Base-by-base conservation (phyloP, 1,140 invertebrate species). In the Drosophila bifasciata region DNA sequence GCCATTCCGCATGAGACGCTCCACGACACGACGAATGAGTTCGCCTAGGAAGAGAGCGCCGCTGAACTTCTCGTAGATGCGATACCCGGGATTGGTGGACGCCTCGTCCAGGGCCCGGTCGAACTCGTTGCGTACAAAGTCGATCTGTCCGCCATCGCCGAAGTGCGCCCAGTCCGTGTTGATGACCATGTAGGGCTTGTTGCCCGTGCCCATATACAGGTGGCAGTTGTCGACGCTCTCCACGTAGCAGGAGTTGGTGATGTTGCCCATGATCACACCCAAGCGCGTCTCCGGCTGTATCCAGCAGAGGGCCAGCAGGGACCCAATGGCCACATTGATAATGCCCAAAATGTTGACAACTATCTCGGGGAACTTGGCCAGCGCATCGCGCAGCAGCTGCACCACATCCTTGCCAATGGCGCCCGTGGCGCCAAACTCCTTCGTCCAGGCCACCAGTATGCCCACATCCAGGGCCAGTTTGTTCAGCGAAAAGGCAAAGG, bases 131-230 rank as follows among this genome's bases (percentile, higher is more conserved):
- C 94, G 92, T 0, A 99, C 92, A 79, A 97, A 97, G 84, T 98
- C 97, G 17, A 99, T 89, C 15, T 93, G 93, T 0, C 97, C 97
- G 64, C 96, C 95, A 80, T 98, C 96, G 0, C 98, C 98, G 88
- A 99, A 99, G 5, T 97, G 98, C 28, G 98, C 98, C 97, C 97
- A 99, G 92, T 99, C 98, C 1, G 96, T 97, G 90, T 99, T 99
- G 58, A 99, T 96, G 19, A 99, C 93, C 76, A 99, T 96, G 21
- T 95, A 90, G 0, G 67, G 15, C 0, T 32, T 41, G 0, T 94
- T 93, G 0, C 92, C 93, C 57, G 19, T 25, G 0, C 60, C 62
- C 2, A 95, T 93, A 88, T 94, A 95, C 32, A 94, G 23, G 71
- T 93, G 61, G 7, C 91, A 91, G 15, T 62, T 68, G 0, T 68